These are phyloP conservation scores for Trachurus trachurus DNA, from an alignment of 2,797 vertebrate genomes.

Conservation along the genomic window DNA sequence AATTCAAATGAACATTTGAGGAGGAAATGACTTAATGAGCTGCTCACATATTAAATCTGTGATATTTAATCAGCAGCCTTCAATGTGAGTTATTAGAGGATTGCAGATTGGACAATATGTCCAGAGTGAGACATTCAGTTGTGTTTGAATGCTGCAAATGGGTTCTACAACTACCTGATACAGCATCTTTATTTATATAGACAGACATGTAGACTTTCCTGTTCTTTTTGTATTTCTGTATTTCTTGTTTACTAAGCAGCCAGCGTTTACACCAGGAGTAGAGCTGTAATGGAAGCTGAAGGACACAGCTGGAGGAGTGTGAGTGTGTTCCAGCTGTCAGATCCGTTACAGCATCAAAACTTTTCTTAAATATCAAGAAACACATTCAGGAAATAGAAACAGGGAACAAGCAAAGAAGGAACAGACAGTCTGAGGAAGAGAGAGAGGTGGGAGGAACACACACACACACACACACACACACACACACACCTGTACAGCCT, in stretches of 20 bases:
- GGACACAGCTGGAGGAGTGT: neutral
- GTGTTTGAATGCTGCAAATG: no score
- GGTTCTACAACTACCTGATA: no score
- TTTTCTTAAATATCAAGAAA: neutral
- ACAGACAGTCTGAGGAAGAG: slow-evolving; percentile 2
- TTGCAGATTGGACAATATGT: neutral
- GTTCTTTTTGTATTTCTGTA: neutral
- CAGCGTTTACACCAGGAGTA: neutral
- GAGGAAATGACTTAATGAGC: neutral
- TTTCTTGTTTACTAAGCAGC: neutral
- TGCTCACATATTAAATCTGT: neutral
- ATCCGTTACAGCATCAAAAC: slow-evolving; percentile 3
- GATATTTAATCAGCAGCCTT: neutral
- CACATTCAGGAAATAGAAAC: neutral
- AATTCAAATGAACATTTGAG: neutral
- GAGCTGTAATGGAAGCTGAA: neutral
- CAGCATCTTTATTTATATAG: no score
- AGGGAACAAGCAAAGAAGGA: neutral
- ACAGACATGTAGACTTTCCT: neutral
- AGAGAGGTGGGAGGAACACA: neutral
- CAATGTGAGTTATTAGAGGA: neutral
- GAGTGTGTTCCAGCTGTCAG: slow-evolving; percentile 20
- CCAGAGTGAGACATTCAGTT: neutral
- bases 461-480: slow-evolving; percentile 1
- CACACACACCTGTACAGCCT: slow-evolving; percentile 22